Base-by-base conservation (phyloP, 2,797 vertebrate genomes). In the Cheirogaleus major region DNA sequence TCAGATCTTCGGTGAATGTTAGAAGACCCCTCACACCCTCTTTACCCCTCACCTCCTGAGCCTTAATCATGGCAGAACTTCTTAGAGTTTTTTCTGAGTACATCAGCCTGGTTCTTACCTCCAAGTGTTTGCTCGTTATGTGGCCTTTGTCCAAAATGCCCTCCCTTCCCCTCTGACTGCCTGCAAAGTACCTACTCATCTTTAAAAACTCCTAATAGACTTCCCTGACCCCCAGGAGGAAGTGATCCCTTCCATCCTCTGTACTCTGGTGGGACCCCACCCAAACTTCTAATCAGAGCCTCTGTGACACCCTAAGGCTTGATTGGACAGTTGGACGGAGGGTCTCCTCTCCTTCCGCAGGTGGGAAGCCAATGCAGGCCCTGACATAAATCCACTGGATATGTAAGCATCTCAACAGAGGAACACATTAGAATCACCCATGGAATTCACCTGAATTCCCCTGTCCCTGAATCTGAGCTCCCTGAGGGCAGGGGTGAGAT, bases 151-250 rank as follows among this genome's bases (percentile, higher is more conserved):
- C 45, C 13, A 1, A 17, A 59, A 7, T 52, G 10, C n/a, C 76
- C 22, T 67, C 73, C n/a, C 35, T 90, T 70, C 9, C 12, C 35
- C 11, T 83, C 22, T 85, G 59, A 73, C 20, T 79, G 55, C 17
- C 72, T 87, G 15, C 14, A 75, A 72, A 50, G 20, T 41, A 38
- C 27, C 84, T 52, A 32, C 5, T 86, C 48, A 41, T 61, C 30
- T 55, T 93, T 94, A 5, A 95, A 67, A 94, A 48, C 14, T 59
- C 76, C 78, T 25, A 67, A 2, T 67, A 35, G 30, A 67, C 30
- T 61, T 81, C 45, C n/a, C 14, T n/a, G 48, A 27, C 12, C 65
- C 55, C 12, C 61, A 25, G n/a, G 69, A 91, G 72, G 59, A 59
- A 18, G 38, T n/a, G 27, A 50, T n/a, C 1, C 25, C 45, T 43